Evolutionary conservation across 2,888 invertebrate genomes (phyloP).

Genomic region (Netelia fuscicornis): DNA sequence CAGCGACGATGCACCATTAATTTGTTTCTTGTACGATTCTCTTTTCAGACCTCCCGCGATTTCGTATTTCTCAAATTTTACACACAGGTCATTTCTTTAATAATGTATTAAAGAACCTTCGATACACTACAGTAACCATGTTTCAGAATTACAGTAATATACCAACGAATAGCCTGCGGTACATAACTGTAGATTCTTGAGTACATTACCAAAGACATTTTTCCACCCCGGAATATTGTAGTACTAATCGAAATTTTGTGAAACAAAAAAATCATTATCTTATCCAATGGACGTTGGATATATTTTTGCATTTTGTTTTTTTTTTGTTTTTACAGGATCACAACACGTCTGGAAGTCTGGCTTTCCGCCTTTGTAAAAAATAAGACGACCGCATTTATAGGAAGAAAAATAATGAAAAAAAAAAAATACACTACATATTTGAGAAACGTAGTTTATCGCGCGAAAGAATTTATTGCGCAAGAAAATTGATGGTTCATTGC

Average conservation of each 20-base stretch:
- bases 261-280: constrained; percentile 9
- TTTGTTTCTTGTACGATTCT: constrained; percentile 8
- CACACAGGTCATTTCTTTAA: background rate
- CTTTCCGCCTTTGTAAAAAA: constrained; percentile 13
- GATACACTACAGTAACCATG: no score
- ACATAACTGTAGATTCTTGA: no score
- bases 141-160: no score
- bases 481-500: background rate
- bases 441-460: background rate
- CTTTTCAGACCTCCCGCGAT: background rate
- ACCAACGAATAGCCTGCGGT: no score
- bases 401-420: background rate
- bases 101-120: background rate
- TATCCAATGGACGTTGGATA: constrained; percentile 4
- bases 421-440: background rate
- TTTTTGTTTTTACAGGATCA: constrained; percentile 35
- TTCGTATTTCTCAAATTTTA: constrained; percentile 3
- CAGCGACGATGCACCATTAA: background rate
- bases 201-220: no score
- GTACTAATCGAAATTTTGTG: background rate
- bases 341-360: background rate
- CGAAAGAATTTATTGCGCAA: background rate
- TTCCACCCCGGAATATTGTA: background rate
- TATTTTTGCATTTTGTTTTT: constrained; percentile 4
- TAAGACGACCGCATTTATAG: constrained; percentile 2